A percentile compares a stretch with the other conserved stretches of the same genome.
Conservation (phyloP, 2,797 vertebrate genomes). For the Morus bassanus region DNA sequence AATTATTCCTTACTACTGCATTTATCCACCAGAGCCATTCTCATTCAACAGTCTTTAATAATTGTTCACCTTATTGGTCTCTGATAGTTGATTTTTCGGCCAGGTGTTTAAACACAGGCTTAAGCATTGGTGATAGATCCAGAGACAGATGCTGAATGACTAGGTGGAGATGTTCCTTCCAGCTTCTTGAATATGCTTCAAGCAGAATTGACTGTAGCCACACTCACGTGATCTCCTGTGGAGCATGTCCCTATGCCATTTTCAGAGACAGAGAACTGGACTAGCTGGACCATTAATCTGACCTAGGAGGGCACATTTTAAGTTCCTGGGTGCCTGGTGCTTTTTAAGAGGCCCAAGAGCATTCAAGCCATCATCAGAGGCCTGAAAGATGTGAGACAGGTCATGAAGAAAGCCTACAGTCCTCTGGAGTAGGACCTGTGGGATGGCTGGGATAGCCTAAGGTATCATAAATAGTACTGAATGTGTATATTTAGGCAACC, state of each 20-base stretch:
- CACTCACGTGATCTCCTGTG: accelerated
- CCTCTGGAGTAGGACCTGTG: background rate
- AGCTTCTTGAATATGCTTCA: background rate
- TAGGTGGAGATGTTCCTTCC: background rate
- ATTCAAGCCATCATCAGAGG: background rate
- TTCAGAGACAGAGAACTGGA: background rate
- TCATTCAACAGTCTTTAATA: background rate
- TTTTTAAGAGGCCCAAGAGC: background rate
- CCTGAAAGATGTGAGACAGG: background rate
- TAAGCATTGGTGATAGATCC: background rate
- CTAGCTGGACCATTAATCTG: background rate
- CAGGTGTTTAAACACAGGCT: background rate
- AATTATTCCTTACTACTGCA: background rate
- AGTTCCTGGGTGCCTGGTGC: background rate
- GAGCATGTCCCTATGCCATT: background rate
- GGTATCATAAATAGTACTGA: background rate
- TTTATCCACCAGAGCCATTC: background rate
- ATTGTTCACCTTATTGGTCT: background rate
- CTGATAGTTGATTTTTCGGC: background rate
- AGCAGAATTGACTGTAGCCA: background rate
- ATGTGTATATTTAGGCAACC: background rate
- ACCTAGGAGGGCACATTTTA: background rate
- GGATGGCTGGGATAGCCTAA: background rate
- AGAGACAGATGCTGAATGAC: background rate
- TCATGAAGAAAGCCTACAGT: background rate